These are phyloP conservation scores for Borostomias antarcticus DNA, from an alignment of 2,797 vertebrate genomes.

Conservation along the genomic window DNA sequence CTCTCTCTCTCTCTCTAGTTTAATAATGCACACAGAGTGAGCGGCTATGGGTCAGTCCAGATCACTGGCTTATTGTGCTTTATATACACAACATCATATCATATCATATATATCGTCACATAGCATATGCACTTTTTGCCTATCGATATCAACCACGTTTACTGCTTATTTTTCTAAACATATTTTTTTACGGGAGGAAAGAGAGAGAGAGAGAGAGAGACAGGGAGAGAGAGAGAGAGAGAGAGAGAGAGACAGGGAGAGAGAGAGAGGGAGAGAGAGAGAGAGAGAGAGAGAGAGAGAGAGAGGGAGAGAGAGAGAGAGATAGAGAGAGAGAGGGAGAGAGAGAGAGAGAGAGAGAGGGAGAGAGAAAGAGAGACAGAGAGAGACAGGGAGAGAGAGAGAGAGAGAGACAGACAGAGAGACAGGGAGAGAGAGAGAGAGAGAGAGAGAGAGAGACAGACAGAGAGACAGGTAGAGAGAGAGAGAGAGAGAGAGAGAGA, in stretches of 20 bases:
- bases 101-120: no score
- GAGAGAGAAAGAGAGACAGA: neutral
- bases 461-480: constrained; percentile 47
- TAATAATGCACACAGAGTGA: no score
- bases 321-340: neutral
- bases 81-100: no score
- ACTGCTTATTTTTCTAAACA: no score
- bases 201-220: constrained; percentile 19
- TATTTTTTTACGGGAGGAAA: neutral
- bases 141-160: no score
- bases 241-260: constrained; percentile 52
- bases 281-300: constrained; percentile 50
- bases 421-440: constrained; percentile 48
- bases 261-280: constrained; percentile 60
- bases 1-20: no score
- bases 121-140: no score
- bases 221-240: constrained; percentile 42
- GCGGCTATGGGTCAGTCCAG: no score
- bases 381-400: neutral
- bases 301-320: constrained; percentile 57
- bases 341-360: constrained; percentile 1
- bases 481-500: constrained; percentile 50
- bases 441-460: constrained; percentile 61
- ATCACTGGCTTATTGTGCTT: no score
- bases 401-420: neutral